A percentile compares a stretch with the other conserved stretches of the same genome.
phyloP scores from a whole-genome alignment of 2,113 vertebrate genomes.

The Micronycteris hirsuta region DNA sequence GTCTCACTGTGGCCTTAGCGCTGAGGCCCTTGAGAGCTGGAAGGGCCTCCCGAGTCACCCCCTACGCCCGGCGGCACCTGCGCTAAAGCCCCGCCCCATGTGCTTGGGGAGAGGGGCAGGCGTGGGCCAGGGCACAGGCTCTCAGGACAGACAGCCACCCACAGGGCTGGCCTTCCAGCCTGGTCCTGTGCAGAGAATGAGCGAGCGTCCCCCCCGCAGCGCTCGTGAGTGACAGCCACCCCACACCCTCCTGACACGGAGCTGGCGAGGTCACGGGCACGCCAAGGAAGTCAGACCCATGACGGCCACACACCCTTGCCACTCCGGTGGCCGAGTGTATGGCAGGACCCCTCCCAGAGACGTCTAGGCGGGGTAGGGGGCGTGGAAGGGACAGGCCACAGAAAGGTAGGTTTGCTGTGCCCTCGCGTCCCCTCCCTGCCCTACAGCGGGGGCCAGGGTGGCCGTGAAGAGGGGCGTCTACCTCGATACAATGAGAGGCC shows the following conservation, averaged over 20 bases:
- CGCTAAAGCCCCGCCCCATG: not conserved
- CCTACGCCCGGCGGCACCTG: rapidly evolving
- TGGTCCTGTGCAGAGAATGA: not conserved
- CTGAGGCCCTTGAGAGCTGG: not conserved
- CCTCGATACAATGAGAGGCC: not conserved
- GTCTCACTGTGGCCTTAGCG: not conserved
- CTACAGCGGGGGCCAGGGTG: too few species aligned
- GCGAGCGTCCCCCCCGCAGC: rapidly evolving
- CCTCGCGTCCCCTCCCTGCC: not conserved
- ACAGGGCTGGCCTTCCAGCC: not conserved
- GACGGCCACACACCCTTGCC: rapidly evolving
- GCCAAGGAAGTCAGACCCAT: not conserved
- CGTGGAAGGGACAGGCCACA: rapidly evolving
- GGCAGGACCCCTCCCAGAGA: not conserved
- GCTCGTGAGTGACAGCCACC: not conserved
- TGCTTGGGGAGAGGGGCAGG: not conserved
- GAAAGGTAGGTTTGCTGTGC: rapidly evolving
- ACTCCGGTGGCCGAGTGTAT: rapidly evolving
- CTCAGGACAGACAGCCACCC: not conserved
- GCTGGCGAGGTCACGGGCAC: rapidly evolving
- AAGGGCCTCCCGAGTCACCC: not conserved
- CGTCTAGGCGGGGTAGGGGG: rapidly evolving
- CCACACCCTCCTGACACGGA: not conserved
- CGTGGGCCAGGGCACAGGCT: rapidly evolving
- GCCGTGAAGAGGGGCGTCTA: not conserved